Percentiles rank a stretch among this genome's conserved stretches.
These are phyloP conservation scores for Drosophila meridiana DNA, from an alignment of 2,888 invertebrate species.

Conservation along the genomic window DNA sequence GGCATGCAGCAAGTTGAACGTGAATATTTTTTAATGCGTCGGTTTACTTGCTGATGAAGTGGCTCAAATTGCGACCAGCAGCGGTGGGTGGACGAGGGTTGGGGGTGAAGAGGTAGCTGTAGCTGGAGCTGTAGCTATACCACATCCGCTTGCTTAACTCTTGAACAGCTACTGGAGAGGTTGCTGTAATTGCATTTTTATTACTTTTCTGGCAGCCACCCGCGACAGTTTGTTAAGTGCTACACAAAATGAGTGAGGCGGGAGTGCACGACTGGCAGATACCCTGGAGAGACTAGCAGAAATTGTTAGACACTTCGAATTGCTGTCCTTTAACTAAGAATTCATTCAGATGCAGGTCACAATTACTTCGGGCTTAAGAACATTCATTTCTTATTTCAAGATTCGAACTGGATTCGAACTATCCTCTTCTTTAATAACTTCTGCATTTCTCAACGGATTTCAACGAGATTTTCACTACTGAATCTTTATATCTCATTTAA, in stretches of 20 bases:
- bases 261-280: background rate
- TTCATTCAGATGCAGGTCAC: too few relatives aligned
- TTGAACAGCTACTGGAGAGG: slow-evolving; percentile 14
- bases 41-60: slow-evolving; percentile 81
- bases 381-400: background rate
- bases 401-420: background rate
- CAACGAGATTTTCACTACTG: background rate
- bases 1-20: slow-evolving; percentile 69
- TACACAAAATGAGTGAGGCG: background rate
- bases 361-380: too few relatives aligned
- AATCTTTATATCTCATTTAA: background rate
- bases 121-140: slow-evolving; percentile 8
- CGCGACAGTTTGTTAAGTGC: slow-evolving; percentile 78
- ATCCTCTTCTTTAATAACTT: background rate
- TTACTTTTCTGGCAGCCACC: slow-evolving; percentile 68
- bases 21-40: slow-evolving; percentile 74
- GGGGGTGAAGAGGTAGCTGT: background rate
- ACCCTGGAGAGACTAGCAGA: background rate
- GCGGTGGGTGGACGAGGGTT: background rate
- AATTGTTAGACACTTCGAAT: background rate
- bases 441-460: background rate
- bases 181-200: slow-evolving; percentile 82
- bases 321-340: too few relatives aligned
- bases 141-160: slow-evolving; percentile 48
- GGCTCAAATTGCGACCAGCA: slow-evolving; percentile 69